Evolutionary conservation across 1,140 invertebrate genomes (phyloP).

Genomic region (Calliopsis andreniformis): DNA sequence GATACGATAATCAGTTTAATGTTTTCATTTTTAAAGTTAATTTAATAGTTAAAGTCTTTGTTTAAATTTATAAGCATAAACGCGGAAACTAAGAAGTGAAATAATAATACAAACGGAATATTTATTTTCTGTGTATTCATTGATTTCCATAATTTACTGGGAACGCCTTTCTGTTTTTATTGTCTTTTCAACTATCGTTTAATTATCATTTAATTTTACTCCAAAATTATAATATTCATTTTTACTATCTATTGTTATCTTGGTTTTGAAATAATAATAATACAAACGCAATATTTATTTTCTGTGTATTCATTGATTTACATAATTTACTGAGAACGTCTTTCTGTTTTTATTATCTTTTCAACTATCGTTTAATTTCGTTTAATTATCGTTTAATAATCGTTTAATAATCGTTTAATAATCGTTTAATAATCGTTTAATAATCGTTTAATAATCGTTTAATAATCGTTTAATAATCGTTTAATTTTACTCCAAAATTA

Average conservation of each 20-base stretch:
- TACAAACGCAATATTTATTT: constrained; percentile 50
- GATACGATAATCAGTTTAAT: constrained; percentile 66
- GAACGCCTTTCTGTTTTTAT: too few relatives aligned
- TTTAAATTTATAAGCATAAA: background rate
- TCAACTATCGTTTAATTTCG: constrained; percentile 33
- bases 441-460: too few relatives aligned
- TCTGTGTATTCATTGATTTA: background rate
- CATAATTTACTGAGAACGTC: too few relatives aligned
- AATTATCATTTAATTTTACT: too few relatives aligned
- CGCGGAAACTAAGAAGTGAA: too few relatives aligned
- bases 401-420: too few relatives aligned
- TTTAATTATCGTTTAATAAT: constrained; percentile 58
- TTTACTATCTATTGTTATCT: too few relatives aligned
- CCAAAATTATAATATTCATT: too few relatives aligned
- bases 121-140: constrained; percentile 41
- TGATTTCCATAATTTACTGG: background rate
- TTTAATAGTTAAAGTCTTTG: background rate
- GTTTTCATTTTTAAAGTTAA: constrained; percentile 34
- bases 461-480: too few relatives aligned
- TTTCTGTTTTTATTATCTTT: background rate
- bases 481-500: constrained; percentile 17
- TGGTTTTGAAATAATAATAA: constrained; percentile 58
- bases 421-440: too few relatives aligned
- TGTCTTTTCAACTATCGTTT: too few relatives aligned
- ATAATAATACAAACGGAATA: too few relatives aligned